These are phyloP conservation scores for Porites lutea DNA, from an alignment of 64 coral and sea anemone species.

Conservation along the genomic window DNA sequence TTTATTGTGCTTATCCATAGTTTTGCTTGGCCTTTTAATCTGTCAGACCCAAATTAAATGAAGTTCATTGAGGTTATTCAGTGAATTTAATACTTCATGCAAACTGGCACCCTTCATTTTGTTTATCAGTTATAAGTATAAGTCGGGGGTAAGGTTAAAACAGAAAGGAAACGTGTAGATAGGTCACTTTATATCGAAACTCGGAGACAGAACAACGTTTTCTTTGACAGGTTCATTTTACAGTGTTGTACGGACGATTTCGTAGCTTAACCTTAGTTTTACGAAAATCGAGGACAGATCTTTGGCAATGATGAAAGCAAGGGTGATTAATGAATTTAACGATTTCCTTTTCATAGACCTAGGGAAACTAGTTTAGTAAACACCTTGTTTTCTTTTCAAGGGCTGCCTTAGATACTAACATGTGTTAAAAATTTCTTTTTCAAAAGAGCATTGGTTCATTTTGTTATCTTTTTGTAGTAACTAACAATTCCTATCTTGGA, in stretches of 20 bases:
- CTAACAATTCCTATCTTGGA: neutral
- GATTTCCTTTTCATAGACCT: neutral
- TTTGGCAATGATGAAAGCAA: neutral
- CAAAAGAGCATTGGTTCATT: no score
- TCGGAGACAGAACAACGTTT: neutral
- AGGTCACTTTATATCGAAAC: no score
- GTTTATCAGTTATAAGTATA: neutral
- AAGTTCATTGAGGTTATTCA: neutral
- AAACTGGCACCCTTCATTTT: neutral
- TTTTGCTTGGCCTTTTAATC: neutral
- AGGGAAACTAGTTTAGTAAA: neutral
- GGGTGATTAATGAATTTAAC: neutral
- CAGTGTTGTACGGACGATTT: neutral
- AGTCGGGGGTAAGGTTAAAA: no score
- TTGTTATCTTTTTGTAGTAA: neutral
- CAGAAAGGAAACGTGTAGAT: no score
- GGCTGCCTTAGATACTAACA: neutral
- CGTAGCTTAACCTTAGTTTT: neutral
- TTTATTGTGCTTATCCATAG: neutral
- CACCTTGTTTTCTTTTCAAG: neutral
- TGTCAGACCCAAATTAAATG: neutral
- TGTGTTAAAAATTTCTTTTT: neutral
- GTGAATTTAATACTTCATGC: neutral
- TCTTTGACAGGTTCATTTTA: neutral
- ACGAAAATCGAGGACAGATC: slow-evolving; percentile 3